A percentile compares a stretch with the other conserved stretches of the same genome.
Conservation (phyloP, 2,888 invertebrate species). For the Glaucopsyche alexis region DNA sequence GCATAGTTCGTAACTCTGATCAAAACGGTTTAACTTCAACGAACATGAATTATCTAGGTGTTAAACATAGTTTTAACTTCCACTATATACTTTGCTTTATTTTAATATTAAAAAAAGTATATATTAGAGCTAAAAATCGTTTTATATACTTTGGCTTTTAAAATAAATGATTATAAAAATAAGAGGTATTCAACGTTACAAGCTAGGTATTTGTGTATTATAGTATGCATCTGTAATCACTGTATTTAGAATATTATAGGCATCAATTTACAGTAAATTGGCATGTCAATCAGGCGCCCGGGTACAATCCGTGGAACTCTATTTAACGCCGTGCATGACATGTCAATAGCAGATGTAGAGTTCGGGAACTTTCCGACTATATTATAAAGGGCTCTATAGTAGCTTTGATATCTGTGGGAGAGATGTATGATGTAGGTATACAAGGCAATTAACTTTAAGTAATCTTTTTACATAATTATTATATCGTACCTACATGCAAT, state of each 20-base stretch:
- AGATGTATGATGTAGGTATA: not conserved
- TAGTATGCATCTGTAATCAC: too few relatives aligned
- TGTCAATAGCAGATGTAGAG: not conserved
- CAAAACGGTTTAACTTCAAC: not conserved
- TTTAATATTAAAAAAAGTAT: not conserved
- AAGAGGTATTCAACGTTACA: too few relatives aligned
- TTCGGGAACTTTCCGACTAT: not conserved
- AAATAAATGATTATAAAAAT: too few relatives aligned
- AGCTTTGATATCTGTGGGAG: not conserved
- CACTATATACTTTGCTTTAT: not conserved
- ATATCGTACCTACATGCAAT: too few relatives aligned
- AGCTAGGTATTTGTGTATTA: too few relatives aligned
- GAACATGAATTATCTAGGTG: not conserved
- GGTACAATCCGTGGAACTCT: not conserved
- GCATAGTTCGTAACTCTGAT: not conserved
- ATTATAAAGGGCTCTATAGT: not conserved
- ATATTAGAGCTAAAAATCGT: too few relatives aligned
- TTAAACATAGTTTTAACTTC: not conserved
- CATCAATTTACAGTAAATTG: not conserved
- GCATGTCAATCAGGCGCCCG: not conserved
- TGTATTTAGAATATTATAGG: too few relatives aligned
- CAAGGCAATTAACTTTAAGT: too few relatives aligned
- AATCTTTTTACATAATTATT: too few relatives aligned
- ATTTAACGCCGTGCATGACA: not conserved
- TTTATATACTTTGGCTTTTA: too few relatives aligned